phyloP scores from a whole-genome alignment of 2,797 vertebrate species.

The Sciurus vulgaris region DNA sequence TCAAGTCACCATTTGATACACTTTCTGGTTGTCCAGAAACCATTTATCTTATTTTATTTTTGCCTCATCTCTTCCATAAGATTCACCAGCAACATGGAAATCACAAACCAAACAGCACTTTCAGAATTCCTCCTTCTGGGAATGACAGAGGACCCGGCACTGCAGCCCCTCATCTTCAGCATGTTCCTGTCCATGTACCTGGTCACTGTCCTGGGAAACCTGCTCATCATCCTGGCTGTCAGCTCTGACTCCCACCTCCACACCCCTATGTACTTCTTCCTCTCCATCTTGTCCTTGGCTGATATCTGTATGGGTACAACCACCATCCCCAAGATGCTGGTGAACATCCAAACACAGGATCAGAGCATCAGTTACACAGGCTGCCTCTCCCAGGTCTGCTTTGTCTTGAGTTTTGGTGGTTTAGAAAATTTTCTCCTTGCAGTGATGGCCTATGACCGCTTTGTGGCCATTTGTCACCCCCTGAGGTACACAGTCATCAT shows the following conservation, averaged over 20 bases:
- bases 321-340: not conserved
- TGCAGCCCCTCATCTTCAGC: not conserved
- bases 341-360: no score
- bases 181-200: not conserved
- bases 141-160: not conserved
- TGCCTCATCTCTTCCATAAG: not conserved
- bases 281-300: not conserved
- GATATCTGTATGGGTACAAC: no score
- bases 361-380: not conserved
- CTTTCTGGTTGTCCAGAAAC: not conserved
- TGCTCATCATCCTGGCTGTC: no score
- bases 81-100: not conserved
- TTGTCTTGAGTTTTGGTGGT: not conserved
- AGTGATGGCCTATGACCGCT: constrained; percentile 55
- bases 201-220: not conserved
- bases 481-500: not conserved
- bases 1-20: not conserved
- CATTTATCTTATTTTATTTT: not conserved
- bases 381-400: not conserved
- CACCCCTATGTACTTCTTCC: no score
- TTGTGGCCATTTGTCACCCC: constrained; percentile 41
- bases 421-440: not conserved
- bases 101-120: not conserved
- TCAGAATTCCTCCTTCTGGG: constrained; percentile 48
- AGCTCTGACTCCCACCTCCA: no score